These are phyloP conservation scores for Pipra filicauda DNA, from an alignment of 2,113 vertebrate species.

Conservation along the genomic window DNA sequence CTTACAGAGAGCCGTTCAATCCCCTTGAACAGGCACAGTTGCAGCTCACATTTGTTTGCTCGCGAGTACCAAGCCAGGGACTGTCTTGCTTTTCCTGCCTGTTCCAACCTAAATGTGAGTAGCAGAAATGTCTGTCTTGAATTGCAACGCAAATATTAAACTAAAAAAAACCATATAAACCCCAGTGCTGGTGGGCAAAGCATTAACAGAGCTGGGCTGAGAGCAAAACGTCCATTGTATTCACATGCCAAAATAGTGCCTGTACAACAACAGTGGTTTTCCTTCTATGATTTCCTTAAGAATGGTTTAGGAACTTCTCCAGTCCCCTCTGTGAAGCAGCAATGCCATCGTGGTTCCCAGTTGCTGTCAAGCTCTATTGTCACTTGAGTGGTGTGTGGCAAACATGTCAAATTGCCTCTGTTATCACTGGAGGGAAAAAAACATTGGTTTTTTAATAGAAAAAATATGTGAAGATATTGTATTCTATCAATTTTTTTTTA, in stretches of 20 bases:
- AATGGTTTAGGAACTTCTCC: background rate
- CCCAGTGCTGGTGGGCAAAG: background rate
- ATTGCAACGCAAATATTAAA: background rate
- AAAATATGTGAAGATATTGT: background rate
- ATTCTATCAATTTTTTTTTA: background rate
- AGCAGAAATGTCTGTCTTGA: background rate
- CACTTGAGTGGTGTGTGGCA: background rate
- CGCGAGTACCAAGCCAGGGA: background rate
- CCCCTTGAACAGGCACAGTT: background rate
- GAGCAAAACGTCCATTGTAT: background rate
- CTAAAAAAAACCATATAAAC: background rate
- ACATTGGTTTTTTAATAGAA: background rate
- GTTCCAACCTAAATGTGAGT: rapidly evolving
- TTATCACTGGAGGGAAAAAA: background rate
- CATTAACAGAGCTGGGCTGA: background rate
- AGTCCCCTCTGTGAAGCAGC: background rate
- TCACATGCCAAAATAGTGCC: background rate
- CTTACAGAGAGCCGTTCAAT: background rate
- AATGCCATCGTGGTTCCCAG: background rate
- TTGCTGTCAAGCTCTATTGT: background rate
- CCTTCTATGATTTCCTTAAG: background rate
- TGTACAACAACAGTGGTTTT: background rate
- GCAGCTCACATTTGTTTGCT: background rate
- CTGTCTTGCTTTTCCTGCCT: background rate
- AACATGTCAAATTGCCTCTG: background rate